Evolutionary conservation across 2,797 vertebrate genomes (phyloP), one percentile per base, ranked within the genome.

Genomic region (Catharus ustulatus): DNA sequence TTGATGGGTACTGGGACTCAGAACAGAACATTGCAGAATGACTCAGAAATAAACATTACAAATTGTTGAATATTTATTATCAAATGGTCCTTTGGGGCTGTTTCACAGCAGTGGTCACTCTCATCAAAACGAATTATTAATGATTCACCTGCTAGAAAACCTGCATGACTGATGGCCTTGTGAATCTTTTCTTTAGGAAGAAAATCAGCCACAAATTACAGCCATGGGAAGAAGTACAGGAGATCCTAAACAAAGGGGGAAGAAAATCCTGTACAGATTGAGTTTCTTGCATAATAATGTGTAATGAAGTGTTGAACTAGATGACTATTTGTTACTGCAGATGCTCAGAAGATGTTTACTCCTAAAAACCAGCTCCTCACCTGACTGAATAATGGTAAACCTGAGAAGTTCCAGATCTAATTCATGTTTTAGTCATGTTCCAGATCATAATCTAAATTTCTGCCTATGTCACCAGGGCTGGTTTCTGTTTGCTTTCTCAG

Each of bases 61-160:
- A 89, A 95, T 78, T 89, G 38, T 81, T 97, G 93, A 96, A 95
- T 95, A 96, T 95, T 94, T 95, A 95, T 96, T 89, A 81, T 82
- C 87, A 95, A 96, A 91, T 84, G 85, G 91, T 88, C 36, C 51
- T 93, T 88, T 90, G 77, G 24, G n/a, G 40, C 57, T 58, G 7
- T 73, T 55, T 94, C 71, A 90, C 29, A 73, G 88, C 36, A 79
- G 26, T 87, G 90, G 80, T 69, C 38, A 7, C 42, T 42, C 29
- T 84, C 55, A 76, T 81, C 32, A 88, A 69, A 84, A 94, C 91
- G 85, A 94, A 93, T 95, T 93, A 88, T 84, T 95, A 84, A 95
- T 91, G 15, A 57, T 26, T 96, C 19, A 89, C 83, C 76, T 91
- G 57, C 54, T 92, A 78, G 79, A 91, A 96, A 80, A 24, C 10